Conservation (phyloP, 2,797 vertebrate genomes). For the Falco columbarius region DNA sequence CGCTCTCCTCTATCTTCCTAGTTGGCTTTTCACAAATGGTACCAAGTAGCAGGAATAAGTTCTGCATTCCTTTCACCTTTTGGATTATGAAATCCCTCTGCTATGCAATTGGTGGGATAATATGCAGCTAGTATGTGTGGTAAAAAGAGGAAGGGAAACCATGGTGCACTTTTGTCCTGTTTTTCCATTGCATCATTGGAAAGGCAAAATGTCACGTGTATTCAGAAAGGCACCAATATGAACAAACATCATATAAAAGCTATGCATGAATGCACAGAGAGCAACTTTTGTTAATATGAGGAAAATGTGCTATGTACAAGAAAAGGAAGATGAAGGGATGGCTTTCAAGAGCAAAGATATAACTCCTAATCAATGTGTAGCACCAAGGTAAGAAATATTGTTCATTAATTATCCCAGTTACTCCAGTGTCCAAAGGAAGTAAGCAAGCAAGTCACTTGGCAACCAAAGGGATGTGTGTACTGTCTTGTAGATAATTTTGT, state of each 20-base stretch:
- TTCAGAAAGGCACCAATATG: background rate
- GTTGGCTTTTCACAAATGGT: background rate
- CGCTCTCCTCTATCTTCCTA: background rate
- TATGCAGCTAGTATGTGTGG: accelerated
- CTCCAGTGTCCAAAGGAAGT: background rate
- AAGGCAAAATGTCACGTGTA: background rate
- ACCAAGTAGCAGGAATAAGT: background rate
- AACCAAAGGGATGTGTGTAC: background rate
- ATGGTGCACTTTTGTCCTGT: background rate
- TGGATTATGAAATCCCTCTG: background rate
- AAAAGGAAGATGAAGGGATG: background rate
- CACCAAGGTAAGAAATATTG: background rate
- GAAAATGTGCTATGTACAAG: background rate
- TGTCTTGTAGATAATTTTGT: background rate
- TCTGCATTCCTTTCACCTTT: background rate
- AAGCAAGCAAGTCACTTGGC: background rate
- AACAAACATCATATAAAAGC: background rate
- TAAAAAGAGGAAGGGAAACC: background rate
- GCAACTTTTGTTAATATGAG: background rate
- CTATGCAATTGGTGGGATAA: background rate
- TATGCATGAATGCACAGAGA: background rate
- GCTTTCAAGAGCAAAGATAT: background rate
- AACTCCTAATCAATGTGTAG: background rate
- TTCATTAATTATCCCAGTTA: background rate
- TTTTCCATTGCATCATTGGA: background rate